Base-by-base conservation (phyloP, 2,888 invertebrate genomes). In the Antheraea yamamai region DNA sequence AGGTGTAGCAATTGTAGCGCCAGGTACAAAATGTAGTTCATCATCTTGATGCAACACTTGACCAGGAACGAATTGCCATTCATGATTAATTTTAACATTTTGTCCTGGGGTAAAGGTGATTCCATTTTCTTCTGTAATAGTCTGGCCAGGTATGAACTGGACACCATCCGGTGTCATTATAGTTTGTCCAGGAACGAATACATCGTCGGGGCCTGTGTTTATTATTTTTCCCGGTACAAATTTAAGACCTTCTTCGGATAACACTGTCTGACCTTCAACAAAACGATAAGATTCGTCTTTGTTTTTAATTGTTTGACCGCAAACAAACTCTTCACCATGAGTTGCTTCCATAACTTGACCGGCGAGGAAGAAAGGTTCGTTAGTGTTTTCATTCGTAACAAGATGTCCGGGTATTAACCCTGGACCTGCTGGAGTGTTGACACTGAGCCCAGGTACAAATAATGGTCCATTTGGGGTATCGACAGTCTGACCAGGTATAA, bases 401-500 rank as follows among this genome's bases (percentile, higher is more conserved):
- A 97, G 96, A 82, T 97, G 96, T 3, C 97, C 97, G n/a, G 97
- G 97, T 79, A 97, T 95, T 26, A 97, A 91, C 47, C 96, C 95
- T 0, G 97, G 96, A 47, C 97, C 97, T 72, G 95, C 94, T 35
- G 96, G 96, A 2, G 97, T 96, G 81, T 96, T 95, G 20, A 97
- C 95, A 68, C 96, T 97, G 77, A 97, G 95, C 2, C 97, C 97
- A 30, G 97, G 97, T 61, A 97, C 96, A 88, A 97, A 97, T 73
- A 96, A 91, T 18, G 95, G 93, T 0, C 97, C 97, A 77, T 94
- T 93, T 72, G 96, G 96, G 4, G 97, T 97, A 80, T 96, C 95
- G 12, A 97, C 92, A 0, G 97, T 97, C 89, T 97, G 97, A 6
- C 97, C 97, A 0, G 97, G 97, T 20, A 97, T 96, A 85, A 97